phyloP scores from a whole-genome alignment of 2,113 vertebrate genomes.

The Muscicapa adusta region DNA sequence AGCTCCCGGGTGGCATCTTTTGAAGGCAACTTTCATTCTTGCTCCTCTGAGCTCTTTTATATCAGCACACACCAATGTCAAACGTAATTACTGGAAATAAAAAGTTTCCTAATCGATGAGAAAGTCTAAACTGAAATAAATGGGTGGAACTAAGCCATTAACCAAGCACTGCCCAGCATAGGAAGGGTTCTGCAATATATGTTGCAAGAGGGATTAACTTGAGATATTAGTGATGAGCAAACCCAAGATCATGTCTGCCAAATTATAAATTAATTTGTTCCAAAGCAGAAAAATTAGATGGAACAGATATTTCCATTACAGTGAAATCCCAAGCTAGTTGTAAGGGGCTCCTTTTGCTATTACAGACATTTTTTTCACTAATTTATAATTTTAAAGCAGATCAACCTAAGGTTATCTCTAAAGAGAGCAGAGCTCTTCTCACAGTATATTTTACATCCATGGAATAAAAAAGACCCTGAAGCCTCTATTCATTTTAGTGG shows the following conservation, averaged over 20 bases:
- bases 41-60: not conserved
- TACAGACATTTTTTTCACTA: not conserved
- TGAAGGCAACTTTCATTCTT: slow-evolving; percentile 1
- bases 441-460: not conserved
- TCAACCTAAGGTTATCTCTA: not conserved
- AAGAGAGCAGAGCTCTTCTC: not conserved
- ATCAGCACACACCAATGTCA: slow-evolving; percentile 7
- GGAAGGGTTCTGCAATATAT: not conserved
- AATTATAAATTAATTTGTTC: not conserved
- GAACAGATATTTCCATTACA: not conserved
- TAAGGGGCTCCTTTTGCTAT: not conserved
- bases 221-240: not conserved
- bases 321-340: not conserved
- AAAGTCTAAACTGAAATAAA: not conserved
- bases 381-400: not conserved
- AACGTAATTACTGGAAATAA: not conserved
- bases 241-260: not conserved
- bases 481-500: not conserved
- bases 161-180: not conserved
- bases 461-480: not conserved
- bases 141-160: slow-evolving; percentile 17
- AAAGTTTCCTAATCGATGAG: not conserved
- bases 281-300: not conserved
- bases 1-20: not conserved
- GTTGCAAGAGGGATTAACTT: not conserved